Base-by-base conservation (phyloP, 2,888 invertebrate genomes). In the Orthosia gothica region DNA sequence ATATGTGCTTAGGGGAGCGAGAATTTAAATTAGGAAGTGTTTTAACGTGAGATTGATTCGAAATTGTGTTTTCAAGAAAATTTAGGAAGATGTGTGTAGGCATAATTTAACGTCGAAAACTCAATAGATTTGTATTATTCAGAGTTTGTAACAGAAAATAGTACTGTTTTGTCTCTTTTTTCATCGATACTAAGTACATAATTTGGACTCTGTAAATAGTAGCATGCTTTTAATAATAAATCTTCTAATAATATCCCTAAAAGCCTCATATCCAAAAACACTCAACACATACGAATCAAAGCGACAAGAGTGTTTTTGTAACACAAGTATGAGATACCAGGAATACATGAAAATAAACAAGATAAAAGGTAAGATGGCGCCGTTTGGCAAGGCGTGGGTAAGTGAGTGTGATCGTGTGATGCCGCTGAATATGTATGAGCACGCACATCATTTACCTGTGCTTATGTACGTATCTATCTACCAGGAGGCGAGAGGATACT, bases 381-480 rank as follows among this genome's bases (percentile, higher is more conserved):
- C 76, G 26, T 26, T 26, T 26, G 26, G 26, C 26, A 26, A 26
- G 78, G 59, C 71, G 70, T 73, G 76, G 76, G 81, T 85, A 84
- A 84, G 86, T 85, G 83, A 78, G 79, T 82, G 72, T 72, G 79
- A 83, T 71, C 76, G 76, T 82, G 70, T 71, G 79, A 83, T 70
- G 63, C 76, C 62, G 52, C 81, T 94, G 91, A 94, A 94, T 93
- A 94, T 93, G 91, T 91, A 94, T 92, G 89, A 88, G 81, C 92
- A 92, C 91, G 92, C 85, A 84, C 89, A 85, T 88, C 89, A 89
- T 89, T 91, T 91, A 88, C 26, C 26, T 26, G 26, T 26, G 26
- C 26, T 85, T 86, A 81, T 76, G 88, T 83, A 74, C 66, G 81
- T 74, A 26, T 26, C 26, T 26, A 26, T 26, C 26, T 86, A 84